A percentile compares a stretch with the other conserved stretches of the same genome.
phyloP scores from a whole-genome alignment of 2,888 invertebrate genomes.

The Flexamia atlantica region DNA sequence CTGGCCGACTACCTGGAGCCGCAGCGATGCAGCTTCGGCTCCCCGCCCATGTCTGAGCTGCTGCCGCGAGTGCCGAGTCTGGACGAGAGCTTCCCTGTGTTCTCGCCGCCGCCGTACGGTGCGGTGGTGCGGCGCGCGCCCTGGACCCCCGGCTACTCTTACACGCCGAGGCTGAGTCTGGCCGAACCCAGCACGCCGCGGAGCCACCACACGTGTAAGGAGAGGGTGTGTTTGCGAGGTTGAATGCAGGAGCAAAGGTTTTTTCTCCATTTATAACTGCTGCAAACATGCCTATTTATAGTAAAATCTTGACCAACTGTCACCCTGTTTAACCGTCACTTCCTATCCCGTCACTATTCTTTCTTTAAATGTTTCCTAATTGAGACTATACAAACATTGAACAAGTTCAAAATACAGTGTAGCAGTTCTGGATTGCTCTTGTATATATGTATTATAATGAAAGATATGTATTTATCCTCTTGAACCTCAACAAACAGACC shows the following conservation, averaged over 20 bases:
- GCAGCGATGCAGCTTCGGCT: constrained; percentile 88
- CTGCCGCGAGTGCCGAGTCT: constrained; percentile 80
- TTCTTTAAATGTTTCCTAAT: no score
- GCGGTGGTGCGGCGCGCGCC: constrained; percentile 73
- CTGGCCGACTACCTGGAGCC: constrained; percentile 93
- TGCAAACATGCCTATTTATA: no score
- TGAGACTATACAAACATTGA: no score
- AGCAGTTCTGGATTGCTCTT: no score
- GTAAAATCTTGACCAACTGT: no score
- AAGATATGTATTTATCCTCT: no score
- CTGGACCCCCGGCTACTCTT: constrained; percentile 72
- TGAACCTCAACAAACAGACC: no score
- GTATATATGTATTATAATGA: no score
- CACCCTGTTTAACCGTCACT: no score
- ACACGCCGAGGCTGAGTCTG: constrained; percentile 86
- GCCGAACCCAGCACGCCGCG: constrained; percentile 87
- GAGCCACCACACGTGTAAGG: constrained; percentile 95
- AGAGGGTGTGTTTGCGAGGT: not conserved
- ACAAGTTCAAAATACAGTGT: no score
- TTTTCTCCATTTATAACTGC: not conserved
- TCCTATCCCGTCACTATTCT: no score
- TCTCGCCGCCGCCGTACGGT: constrained; percentile 87
- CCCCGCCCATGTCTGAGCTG: constrained; percentile 86
- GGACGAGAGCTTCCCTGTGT: constrained; percentile 91
- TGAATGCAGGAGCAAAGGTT: no score